Evolutionary conservation across 2,797 vertebrate species (phyloP).

Genomic region (Sternarchorhynchus goeldii): DNA sequence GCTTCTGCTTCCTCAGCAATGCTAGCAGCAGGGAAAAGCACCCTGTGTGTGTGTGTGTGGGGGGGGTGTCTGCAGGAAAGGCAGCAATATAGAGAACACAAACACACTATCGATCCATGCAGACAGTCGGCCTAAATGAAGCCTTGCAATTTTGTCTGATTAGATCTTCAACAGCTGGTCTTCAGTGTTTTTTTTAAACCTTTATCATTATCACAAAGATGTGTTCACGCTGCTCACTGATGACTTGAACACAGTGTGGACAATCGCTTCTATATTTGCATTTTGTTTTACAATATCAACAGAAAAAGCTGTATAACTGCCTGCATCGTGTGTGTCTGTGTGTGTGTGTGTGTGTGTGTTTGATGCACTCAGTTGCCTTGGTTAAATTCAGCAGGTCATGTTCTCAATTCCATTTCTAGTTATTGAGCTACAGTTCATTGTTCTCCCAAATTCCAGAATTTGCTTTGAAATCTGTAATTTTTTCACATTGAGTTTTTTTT

Average conservation of each 20-base stretch:
- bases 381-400: constrained; percentile 18
- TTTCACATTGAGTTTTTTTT: too few relatives aligned
- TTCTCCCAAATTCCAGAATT: not conserved
- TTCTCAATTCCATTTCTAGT: constrained; percentile 3
- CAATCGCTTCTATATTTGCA: too few relatives aligned
- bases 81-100: not conserved
- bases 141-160: not conserved
- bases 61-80: too few relatives aligned
- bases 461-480: not conserved
- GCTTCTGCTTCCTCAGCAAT: not conserved
- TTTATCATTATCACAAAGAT: not conserved
- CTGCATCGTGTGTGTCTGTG: not conserved
- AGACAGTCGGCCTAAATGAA: constrained; percentile 5
- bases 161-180: not conserved
- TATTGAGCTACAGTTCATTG: not conserved
- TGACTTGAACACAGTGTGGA: not conserved
- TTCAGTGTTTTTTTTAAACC: not conserved
- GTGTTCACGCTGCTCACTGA: constrained; percentile 4
- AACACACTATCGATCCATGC: constrained; percentile 30
- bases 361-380: constrained; percentile 15
- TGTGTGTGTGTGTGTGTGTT: constrained; percentile 13
- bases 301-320: too few relatives aligned
- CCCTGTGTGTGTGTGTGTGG: too few relatives aligned
- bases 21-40: not conserved
- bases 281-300: too few relatives aligned